phyloP scores from a whole-genome alignment of 30 jellyfish, hydroid and myxozoan species.

The Aurelia coerulea region DNA sequence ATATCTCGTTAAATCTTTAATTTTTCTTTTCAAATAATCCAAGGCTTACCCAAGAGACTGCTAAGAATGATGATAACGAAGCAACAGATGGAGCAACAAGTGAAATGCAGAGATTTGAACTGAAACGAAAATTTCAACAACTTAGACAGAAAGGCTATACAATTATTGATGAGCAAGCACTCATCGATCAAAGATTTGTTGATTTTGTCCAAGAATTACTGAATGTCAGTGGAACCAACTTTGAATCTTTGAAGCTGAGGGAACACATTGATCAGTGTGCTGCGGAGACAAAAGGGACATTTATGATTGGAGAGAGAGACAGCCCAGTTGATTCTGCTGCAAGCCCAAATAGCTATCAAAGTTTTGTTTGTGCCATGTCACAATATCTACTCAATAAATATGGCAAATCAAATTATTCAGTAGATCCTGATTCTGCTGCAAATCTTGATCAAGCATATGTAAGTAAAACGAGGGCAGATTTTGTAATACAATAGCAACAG shows the following conservation, averaged over 20 bases:
- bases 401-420: slow-evolving; percentile 22
- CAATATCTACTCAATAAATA: slow-evolving; percentile 57
- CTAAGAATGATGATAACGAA: slow-evolving; percentile 14
- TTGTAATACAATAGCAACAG: too few relatives aligned
- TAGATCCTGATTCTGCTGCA: slow-evolving; percentile 16
- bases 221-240: slow-evolving; percentile 37
- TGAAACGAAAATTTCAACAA: slow-evolving; percentile 35
- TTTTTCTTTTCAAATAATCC: too few relatives aligned
- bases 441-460: slow-evolving; percentile 73
- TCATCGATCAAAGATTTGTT: slow-evolving; percentile 56
- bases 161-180: slow-evolving; percentile 20
- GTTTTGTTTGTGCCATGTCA: slow-evolving; percentile 72
- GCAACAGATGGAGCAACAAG: background rate
- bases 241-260: slow-evolving; percentile 61
- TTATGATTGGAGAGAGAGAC: too few relatives aligned
- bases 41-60: slow-evolving; percentile 33
- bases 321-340: slow-evolving; percentile 5
- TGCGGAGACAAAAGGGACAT: background rate
- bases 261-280: slow-evolving; percentile 62
- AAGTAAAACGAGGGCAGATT: slow-evolving; percentile 9
- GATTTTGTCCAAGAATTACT: slow-evolving; percentile 45
- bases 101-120: background rate
- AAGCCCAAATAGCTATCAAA: slow-evolving; percentile 62
- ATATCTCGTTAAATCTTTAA: too few relatives aligned
- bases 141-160: slow-evolving; percentile 46